Conservation (phyloP, 2,888 invertebrate species). For the Caenorhabditis sinica region DNA sequence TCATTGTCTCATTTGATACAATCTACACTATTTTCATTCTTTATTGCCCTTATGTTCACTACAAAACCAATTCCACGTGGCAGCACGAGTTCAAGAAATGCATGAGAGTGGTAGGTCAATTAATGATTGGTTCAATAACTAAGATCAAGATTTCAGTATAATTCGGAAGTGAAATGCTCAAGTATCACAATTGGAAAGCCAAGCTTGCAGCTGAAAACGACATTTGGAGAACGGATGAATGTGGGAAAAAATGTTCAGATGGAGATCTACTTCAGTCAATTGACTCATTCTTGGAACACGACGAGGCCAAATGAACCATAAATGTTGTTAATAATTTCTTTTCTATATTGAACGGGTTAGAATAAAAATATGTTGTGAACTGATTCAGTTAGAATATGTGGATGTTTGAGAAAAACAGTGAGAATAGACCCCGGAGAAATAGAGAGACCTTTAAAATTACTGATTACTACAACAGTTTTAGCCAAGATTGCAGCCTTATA, state of each 20-base stretch:
- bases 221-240: slow-evolving; percentile 45
- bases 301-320: slow-evolving; percentile 6
- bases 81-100: slow-evolving; percentile 53
- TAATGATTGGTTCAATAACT: too few relatives aligned
- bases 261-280: slow-evolving; percentile 44
- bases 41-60: slow-evolving; percentile 40
- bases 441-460: too few relatives aligned
- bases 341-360: neutral
- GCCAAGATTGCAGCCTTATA: too few relatives aligned
- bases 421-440: too few relatives aligned
- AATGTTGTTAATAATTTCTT: neutral
- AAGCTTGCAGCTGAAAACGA: slow-evolving; percentile 46
- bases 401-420: too few relatives aligned
- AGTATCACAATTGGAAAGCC: slow-evolving; percentile 32
- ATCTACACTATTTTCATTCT: slow-evolving; percentile 30
- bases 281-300: slow-evolving; percentile 39
- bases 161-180: slow-evolving; percentile 45
- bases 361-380: too few relatives aligned
- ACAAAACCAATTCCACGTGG: slow-evolving; percentile 53
- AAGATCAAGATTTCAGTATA: slow-evolving; percentile 5
- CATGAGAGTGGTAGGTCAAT: slow-evolving; percentile 17
- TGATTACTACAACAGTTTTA: too few relatives aligned
- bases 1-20: slow-evolving; percentile 33
- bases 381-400: too few relatives aligned
- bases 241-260: slow-evolving; percentile 37